Evolutionary conservation across 2,113 vertebrate genomes (phyloP).

Genomic region (Ariopsis seemanni): DNA sequence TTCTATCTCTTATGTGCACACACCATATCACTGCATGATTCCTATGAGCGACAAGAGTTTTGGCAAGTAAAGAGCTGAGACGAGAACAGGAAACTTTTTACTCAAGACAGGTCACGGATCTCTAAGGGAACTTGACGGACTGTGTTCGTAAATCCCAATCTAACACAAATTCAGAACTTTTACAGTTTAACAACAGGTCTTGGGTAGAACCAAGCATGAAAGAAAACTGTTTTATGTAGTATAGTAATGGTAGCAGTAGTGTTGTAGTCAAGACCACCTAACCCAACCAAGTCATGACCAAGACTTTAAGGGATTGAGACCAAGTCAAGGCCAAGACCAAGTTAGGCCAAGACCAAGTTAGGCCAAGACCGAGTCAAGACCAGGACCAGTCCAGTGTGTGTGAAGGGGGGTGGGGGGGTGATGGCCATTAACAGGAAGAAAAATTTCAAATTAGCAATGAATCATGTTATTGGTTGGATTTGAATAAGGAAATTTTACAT

Average conservation of each 20-base stretch:
- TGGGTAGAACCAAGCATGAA: not conserved
- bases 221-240: not conserved
- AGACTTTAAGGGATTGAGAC: too few species aligned
- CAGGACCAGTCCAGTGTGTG: too few species aligned
- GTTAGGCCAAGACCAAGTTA: too few species aligned
- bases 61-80: not conserved
- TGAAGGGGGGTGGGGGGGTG: too few species aligned
- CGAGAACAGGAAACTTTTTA: not conserved
- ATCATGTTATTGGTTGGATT: too few species aligned
- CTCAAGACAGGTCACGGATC: not conserved
- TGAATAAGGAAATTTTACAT: too few species aligned
- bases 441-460: too few species aligned
- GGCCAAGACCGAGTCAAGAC: too few species aligned
- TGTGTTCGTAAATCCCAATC: not conserved
- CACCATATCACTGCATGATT: not conserved
- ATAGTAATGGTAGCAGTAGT: not conserved
- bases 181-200: not conserved
- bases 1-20: not conserved
- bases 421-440: too few species aligned
- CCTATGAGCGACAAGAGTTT: not conserved
- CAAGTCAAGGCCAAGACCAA: too few species aligned
- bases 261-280: too few species aligned
- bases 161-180: not conserved
- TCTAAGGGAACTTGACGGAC: not conserved
- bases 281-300: too few species aligned